A percentile compares a stretch with the other conserved stretches of the same genome.
These are phyloP conservation scores for Numenius phaeopus DNA, from an alignment of 2,797 vertebrate species.

Conservation along the genomic window DNA sequence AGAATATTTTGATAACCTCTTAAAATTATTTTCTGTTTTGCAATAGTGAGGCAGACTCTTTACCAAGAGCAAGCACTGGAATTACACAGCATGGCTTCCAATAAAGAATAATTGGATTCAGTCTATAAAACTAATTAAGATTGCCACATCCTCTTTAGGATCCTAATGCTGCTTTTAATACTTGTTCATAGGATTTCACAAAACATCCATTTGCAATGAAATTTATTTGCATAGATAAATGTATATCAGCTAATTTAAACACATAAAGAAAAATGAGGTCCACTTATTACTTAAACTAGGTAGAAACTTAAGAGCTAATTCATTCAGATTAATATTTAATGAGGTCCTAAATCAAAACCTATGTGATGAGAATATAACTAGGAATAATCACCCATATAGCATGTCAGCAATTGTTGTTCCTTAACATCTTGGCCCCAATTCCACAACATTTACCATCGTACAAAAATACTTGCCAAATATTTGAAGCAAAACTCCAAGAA, in stretches of 20 bases:
- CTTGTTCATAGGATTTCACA: slow-evolving; percentile 23
- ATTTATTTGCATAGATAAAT: slow-evolving; percentile 21
- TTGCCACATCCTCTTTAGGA: slow-evolving; percentile 26
- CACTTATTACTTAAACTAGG: neutral
- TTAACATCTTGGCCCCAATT: neutral
- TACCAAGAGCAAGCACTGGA: neutral
- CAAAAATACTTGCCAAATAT: neutral
- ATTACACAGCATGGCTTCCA: slow-evolving; percentile 21
- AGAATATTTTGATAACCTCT: slow-evolving; percentile 18
- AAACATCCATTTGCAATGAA: slow-evolving; percentile 13
- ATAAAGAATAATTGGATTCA: slow-evolving; percentile 21
- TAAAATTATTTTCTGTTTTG: neutral
- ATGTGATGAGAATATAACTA: neutral
- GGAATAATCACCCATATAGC: neutral
- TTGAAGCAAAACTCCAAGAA: neutral
- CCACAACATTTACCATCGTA: neutral
- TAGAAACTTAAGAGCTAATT: slow-evolving; percentile 13
- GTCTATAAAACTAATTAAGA: slow-evolving; percentile 50
- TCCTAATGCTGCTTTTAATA: slow-evolving; percentile 12
- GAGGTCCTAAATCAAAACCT: neutral
- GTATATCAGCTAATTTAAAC: slow-evolving; percentile 21
- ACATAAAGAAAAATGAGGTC: neutral
- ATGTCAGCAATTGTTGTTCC: neutral
- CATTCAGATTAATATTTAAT: neutral
- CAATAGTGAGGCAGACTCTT: neutral